These are phyloP conservation scores for Ostrea edulis DNA, from an alignment of 1,140 invertebrate species.

Conservation along the genomic window DNA sequence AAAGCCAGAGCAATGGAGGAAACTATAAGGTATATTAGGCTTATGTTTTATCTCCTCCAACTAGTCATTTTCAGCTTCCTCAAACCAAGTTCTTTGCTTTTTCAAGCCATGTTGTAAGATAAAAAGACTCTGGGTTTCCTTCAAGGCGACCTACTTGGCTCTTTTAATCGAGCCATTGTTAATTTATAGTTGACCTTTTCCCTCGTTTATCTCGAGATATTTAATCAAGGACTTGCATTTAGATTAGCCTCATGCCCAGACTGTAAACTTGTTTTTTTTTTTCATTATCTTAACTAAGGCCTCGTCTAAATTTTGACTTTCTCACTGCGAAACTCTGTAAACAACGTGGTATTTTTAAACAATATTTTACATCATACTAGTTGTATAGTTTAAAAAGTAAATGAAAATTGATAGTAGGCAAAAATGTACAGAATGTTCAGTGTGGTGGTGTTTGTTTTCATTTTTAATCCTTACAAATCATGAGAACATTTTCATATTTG, in stretches of 20 bases:
- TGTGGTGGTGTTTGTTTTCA: neutral
- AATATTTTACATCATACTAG: neutral
- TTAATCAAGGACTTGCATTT: conserved; percentile 29
- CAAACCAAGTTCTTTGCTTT: conserved; percentile 4
- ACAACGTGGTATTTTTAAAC: neutral
- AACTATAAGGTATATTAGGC: neutral
- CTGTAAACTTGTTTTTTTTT: neutral
- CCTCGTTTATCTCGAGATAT: conserved; percentile 22
- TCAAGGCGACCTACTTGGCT: conserved; percentile 35
- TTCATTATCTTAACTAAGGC: neutral
- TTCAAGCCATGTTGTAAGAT: conserved; percentile 27
- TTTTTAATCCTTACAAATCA: neutral
- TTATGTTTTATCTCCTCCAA: neutral
- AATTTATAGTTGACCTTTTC: conserved; percentile 36
- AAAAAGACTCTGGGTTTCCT: conserved; percentile 18
- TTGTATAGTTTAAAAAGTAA: neutral
- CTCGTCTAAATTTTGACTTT: neutral
- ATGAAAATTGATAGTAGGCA: neutral
- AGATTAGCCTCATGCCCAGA: conserved; percentile 4
- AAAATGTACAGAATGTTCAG: conserved; percentile 27
- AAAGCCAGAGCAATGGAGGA: neutral
- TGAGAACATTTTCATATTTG: neutral
- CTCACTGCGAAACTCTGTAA: neutral
- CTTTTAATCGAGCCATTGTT: conserved; percentile 29
- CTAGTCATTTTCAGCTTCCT: conserved; percentile 28